Base-by-base conservation (phyloP, 2,888 invertebrate genomes). In the Brenthis ino region DNA sequence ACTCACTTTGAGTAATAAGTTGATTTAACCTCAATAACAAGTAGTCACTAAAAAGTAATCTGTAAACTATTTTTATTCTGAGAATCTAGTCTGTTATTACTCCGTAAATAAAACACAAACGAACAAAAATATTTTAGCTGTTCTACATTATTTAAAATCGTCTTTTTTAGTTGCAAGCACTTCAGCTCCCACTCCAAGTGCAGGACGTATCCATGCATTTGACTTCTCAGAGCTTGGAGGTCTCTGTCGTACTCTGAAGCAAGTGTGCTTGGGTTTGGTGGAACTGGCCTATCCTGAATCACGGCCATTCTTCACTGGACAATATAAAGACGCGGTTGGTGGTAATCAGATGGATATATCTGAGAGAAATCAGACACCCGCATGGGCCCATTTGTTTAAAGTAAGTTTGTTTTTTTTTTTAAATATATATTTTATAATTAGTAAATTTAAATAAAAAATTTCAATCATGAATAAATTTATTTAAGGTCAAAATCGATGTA, bases 221-320 rank as follows among this genome's bases (percentile, higher is more conserved):
- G 94, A 94, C n/a, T 94, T 96, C 72, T 87, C 93, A 0, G 97
- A 97, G 80, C 89, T 98, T 66, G 95, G 96, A 6, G 94, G 94
- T 4, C 91, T 98, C 76, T 96, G 96, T 65, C 94, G 95, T 65
- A 95, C 95, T 1, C 84, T 98, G 50, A 95, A 97, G 65, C 96
- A 97, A 72, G 95, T 97, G 6, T 97, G 97, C 77, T 90, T 98
- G 20, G 98, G 98, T 0, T 92, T 98, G 12, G 96, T 98, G 11
- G 97, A 98, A 81, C 89, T 98, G 61, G 97, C 97, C 0, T 97
- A 96, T 82, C 97, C 97, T 0, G 97, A 97, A 79, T 95, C 95
- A 0, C 91, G 96, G 74, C 95, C 95, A 0, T 93, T 93, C 6
- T 88, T 95, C 0, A 87, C 93, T 24, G 94, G 95, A n/a, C 95